Evolutionary conservation across 2,888 invertebrate genomes (phyloP).

Genomic region (Melinopterus prodromus): DNA sequence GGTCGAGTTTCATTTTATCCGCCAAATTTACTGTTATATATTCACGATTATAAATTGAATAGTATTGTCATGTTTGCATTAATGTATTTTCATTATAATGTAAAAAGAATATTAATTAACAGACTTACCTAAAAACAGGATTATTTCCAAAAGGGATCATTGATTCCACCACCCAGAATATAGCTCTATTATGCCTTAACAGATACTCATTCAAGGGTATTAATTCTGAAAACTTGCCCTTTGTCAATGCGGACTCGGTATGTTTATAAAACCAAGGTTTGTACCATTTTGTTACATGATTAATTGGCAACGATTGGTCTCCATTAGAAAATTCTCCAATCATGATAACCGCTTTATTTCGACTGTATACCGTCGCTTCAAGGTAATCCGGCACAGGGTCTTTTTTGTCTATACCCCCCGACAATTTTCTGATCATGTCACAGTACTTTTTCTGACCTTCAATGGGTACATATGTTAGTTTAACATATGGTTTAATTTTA

Average conservation of each 20-base stretch:
- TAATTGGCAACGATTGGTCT: conserved; percentile 63
- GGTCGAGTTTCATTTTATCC: too few relatives aligned
- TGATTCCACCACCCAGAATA: conserved; percentile 77
- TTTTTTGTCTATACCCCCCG: conserved; percentile 61
- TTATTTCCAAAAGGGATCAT: conserved; percentile 78
- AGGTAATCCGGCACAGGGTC: conserved; percentile 67
- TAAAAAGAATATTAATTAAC: too few relatives aligned
- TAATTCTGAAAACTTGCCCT: conserved; percentile 66
- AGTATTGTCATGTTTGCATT: too few relatives aligned
- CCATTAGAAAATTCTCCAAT: conserved; percentile 71
- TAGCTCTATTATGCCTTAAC: conserved; percentile 71
- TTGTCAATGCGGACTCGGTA: conserved; percentile 66
- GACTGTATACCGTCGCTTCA: conserved; percentile 72
- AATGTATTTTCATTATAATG: too few relatives aligned
- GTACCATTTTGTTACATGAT: conserved; percentile 70
- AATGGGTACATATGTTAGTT: conserved; percentile 71
- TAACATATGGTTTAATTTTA: conserved; percentile 70
- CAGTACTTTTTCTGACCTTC: conserved; percentile 71
- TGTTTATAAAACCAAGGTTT: conserved; percentile 80
- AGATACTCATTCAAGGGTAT: conserved; percentile 73
- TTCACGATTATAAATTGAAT: too few relatives aligned
- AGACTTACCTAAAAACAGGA: conserved; percentile 60
- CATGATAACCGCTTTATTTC: conserved; percentile 72
- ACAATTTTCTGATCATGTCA: conserved; percentile 66
- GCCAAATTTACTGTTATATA: too few relatives aligned